These are phyloP conservation scores for Dioctria linearis DNA, from an alignment of 2,888 invertebrate species.

Conservation along the genomic window DNA sequence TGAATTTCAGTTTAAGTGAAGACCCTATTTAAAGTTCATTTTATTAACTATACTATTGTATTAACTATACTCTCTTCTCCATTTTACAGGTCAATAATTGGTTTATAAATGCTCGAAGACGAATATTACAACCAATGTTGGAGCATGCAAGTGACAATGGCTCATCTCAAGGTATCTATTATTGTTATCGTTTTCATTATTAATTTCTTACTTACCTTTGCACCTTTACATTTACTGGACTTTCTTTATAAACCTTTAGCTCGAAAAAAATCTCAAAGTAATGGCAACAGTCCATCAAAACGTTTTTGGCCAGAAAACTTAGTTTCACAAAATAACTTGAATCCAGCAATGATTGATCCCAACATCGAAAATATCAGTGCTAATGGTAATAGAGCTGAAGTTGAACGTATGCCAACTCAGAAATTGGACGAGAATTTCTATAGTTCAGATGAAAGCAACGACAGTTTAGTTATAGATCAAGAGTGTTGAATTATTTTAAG, in stretches of 20 bases:
- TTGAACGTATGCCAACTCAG: conserved; percentile 57
- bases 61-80: too few relatives aligned
- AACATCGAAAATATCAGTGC: conserved; percentile 61
- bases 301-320: conserved; percentile 54
- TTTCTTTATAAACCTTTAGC: conserved; percentile 30
- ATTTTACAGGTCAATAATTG: conserved; percentile 83
- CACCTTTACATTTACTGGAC: too few relatives aligned
- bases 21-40: too few relatives aligned
- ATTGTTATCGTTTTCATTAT: background rate
- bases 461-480: conserved; percentile 61
- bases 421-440: conserved; percentile 59
- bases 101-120: conserved; percentile 93
- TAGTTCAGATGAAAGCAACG: conserved; percentile 61
- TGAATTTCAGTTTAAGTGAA: too few relatives aligned
- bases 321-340: conserved; percentile 44
- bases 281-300: conserved; percentile 55
- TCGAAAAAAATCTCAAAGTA: conserved; percentile 56
- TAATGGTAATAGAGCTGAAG: conserved; percentile 60
- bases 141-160: conserved; percentile 72
- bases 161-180: conserved; percentile 56
- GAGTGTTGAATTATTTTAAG: conserved; percentile 55
- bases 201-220: too few relatives aligned
- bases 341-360: conserved; percentile 59
- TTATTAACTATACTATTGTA: too few relatives aligned
- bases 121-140: conserved; percentile 94